Conservation (phyloP, 2,113 vertebrate species). For the Sialia sialis region DNA sequence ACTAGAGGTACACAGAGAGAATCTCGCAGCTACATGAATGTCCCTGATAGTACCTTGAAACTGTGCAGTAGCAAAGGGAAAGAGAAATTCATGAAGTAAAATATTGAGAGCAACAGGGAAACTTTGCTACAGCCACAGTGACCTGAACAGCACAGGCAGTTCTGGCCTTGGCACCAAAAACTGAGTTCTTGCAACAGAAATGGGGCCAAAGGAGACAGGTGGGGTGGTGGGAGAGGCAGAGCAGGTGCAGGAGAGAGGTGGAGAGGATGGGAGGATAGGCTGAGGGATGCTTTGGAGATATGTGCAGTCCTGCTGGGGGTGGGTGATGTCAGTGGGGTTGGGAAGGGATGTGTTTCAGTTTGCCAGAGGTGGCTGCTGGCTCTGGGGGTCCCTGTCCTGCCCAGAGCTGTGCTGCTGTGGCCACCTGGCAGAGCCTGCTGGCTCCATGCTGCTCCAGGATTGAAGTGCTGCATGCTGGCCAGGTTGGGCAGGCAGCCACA, state of each 20-base stretch:
- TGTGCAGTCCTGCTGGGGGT: accelerated
- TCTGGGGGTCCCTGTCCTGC: neutral
- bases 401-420: neutral
- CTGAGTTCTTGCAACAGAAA: neutral
- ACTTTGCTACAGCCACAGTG: neutral
- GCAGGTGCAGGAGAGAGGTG: accelerated
- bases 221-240: neutral
- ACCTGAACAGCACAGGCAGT: neutral
- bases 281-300: neutral
- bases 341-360: neutral
- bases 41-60: neutral
- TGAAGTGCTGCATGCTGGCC: neutral
- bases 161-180: neutral
- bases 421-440: neutral
- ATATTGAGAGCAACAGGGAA: neutral
- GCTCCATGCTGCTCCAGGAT: neutral
- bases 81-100: neutral
- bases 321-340: neutral
- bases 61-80: neutral
- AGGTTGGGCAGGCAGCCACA: neutral
- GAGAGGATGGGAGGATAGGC: neutral
- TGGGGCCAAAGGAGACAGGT: neutral
- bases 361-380: neutral
- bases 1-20: neutral
- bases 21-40: neutral